Evolutionary conservation across 2,888 invertebrate species (phyloP).

Genomic region (Pseudoips prasinana): DNA sequence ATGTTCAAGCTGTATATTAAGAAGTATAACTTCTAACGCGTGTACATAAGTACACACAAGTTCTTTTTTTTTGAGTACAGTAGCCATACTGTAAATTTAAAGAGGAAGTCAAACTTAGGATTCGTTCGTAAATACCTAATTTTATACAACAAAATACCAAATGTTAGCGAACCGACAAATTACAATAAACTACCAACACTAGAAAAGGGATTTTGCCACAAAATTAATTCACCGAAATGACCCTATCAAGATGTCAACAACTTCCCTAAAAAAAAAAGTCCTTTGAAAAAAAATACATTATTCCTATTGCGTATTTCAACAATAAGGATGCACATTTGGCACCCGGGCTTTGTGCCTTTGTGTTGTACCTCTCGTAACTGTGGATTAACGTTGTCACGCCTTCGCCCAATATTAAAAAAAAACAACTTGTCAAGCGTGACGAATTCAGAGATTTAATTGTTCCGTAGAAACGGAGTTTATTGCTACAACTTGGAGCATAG

Average conservation of each 20-base stretch:
- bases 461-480: not conserved
- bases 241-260: not conserved
- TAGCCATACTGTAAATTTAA: too few relatives aligned
- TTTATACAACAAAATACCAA: too few relatives aligned
- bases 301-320: conserved; percentile 20
- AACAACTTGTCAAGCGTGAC: conserved; percentile 8
- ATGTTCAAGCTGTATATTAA: too few relatives aligned
- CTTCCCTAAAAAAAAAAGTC: conserved; percentile 9
- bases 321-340: conserved; percentile 38
- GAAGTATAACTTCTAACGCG: too few relatives aligned
- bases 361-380: conserved; percentile 50
- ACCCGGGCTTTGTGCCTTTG: conserved; percentile 25
- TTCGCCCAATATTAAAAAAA: conserved; percentile 35
- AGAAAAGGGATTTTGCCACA: too few relatives aligned
- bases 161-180: too few relatives aligned
- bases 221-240: not conserved
- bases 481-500: too few relatives aligned
- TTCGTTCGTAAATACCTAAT: too few relatives aligned
- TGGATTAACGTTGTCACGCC: conserved; percentile 69
- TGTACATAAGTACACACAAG: too few relatives aligned
- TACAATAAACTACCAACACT: too few relatives aligned
- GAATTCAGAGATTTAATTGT: conserved; percentile 5
- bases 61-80: too few relatives aligned
- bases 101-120: too few relatives aligned
- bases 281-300: not conserved